These are phyloP conservation scores for Athene noctua DNA, from an alignment of 2,113 vertebrate species.

Conservation along the genomic window DNA sequence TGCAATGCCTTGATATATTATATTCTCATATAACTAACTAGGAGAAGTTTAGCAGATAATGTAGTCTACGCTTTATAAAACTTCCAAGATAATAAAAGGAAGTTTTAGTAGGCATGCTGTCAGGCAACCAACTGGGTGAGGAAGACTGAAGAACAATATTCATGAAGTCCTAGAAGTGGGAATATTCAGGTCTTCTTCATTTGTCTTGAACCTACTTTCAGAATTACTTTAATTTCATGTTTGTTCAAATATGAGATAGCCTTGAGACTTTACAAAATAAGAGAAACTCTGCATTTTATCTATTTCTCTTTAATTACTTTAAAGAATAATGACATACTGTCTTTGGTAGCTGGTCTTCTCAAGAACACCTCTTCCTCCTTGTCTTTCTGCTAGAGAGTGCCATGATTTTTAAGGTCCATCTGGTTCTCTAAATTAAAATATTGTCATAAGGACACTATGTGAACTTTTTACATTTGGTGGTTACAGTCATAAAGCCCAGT, in stretches of 20 bases:
- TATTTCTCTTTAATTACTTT: background rate
- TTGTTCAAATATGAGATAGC: background rate
- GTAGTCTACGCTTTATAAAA: background rate
- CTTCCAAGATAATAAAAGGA: background rate
- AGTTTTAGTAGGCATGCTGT: background rate
- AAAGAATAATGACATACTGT: background rate
- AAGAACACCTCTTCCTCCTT: background rate
- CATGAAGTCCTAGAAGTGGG: background rate
- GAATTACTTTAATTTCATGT: background rate
- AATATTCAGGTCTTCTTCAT: background rate
- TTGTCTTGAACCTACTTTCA: background rate
- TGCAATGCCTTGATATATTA: background rate
- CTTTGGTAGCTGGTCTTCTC: background rate
- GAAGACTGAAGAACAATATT: background rate
- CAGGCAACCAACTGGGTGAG: background rate
- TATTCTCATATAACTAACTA: background rate
- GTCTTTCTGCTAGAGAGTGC: background rate
- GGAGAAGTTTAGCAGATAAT: background rate
- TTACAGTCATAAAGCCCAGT: background rate
- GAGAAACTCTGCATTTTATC: background rate
- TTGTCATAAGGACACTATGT: background rate
- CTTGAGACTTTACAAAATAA: background rate
- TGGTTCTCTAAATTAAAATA: background rate
- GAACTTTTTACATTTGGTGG: background rate
- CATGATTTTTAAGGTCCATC: background rate